Evolutionary conservation across 2,113 vertebrate genomes (phyloP), one percentile per base, ranked within the genome.

Genomic region (Lasiurus cinereus): DNA sequence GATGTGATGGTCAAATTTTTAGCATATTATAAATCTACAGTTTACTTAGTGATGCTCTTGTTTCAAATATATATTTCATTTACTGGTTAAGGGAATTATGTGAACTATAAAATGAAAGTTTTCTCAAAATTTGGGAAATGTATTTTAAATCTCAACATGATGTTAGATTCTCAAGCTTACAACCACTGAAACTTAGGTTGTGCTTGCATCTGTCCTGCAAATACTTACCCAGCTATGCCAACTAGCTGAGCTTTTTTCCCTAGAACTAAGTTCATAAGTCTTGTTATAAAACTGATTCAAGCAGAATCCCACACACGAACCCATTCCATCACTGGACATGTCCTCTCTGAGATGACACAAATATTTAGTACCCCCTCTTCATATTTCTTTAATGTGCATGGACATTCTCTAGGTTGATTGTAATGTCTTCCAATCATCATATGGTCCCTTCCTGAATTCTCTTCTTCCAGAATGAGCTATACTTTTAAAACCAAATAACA

Each of bases 101-200:
- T 88, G 48, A 89, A 95, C 77, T 72, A 36, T 72, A 85, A 93
- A 72, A 31, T 33, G 33, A 90, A 62, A 79, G 11, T 73, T 96
- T 86, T 83, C 59, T 54, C 18, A 86, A 88, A 82, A 52, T 29
- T 80, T 93, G 31, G n/a, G 22, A 62, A 77, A 72, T 69, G 67
- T 50, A 93, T 64, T 88, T 95, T 84, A 91, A 76, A 29, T 74
- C 56, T 92, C 15, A n/a, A 46, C 16, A 74, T 50, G 27, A 36
- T 77, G 43, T 31, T 76, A 76, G 3, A 50, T 50, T 94, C 31
- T 88, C 33, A 95, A 52, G 72, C 70, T 91, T 72, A 95, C 36
- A 94, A 67, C 22, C 52, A 83, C 72, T 82, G 11, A 93, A 33
- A 69, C 27, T 82, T 66, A 66, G 70, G 62, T 8, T 94, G 36